Evolutionary conservation across 1,140 invertebrate genomes (phyloP).

Genomic region (Drosophila pallidifrons): DNA sequence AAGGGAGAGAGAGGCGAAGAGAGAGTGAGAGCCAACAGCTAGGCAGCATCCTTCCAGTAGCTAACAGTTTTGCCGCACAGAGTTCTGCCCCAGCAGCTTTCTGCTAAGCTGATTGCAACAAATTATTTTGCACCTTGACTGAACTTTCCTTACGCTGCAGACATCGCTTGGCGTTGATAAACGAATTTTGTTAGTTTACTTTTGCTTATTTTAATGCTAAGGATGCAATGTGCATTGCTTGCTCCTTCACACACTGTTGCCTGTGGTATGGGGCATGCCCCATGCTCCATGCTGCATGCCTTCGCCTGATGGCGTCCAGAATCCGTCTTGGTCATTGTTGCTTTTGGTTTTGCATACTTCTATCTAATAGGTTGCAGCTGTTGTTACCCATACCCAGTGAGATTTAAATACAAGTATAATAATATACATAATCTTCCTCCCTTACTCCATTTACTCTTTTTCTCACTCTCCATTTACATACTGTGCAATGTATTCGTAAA

Average conservation of each 20-base stretch:
- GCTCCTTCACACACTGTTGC: not conserved
- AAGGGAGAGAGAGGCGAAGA: not conserved
- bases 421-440: constrained; percentile 6
- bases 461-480: not conserved
- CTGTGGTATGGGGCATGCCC: constrained; percentile 14
- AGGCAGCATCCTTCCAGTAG: constrained; percentile 5
- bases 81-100: constrained; percentile 48
- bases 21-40: not conserved
- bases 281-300: not conserved
- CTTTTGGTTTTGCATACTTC: constrained; percentile 76
- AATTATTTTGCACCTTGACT: constrained; percentile 82
- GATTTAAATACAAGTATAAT: constrained; percentile 22
- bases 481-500: not conserved
- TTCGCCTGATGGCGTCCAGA: constrained; percentile 13
- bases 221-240: constrained; percentile 30
- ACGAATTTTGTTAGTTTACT: constrained; percentile 82
- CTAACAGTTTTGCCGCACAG: constrained; percentile 9
- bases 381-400: constrained; percentile 45
- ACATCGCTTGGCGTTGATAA: constrained; percentile 77
- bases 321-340: constrained; percentile 60
- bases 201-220: constrained; percentile 76
- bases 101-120: constrained; percentile 82
- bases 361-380: constrained; percentile 79
- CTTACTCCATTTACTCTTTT: constrained; percentile 9
- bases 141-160: constrained; percentile 78